Percentiles rank a stretch among this genome's conserved stretches.
Evolutionary conservation across 2,888 invertebrate genomes (phyloP).

Genomic region (Gortyna flavago): DNA sequence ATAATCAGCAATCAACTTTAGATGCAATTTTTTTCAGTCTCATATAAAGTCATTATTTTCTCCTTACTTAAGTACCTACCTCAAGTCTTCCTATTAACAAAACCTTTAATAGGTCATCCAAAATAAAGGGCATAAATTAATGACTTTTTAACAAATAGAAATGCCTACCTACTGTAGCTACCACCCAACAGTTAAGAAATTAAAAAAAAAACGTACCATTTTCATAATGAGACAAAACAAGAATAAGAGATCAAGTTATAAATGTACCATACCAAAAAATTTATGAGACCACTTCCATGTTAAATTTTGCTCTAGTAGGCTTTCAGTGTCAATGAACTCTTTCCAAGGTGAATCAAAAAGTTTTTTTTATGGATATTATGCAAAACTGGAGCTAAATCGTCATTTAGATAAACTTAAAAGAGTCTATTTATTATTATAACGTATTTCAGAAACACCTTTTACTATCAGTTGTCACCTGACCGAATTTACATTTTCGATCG

Average conservation of each 20-base stretch:
- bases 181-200: neutral
- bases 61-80: too few species aligned
- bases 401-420: constrained; percentile 19
- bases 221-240: neutral
- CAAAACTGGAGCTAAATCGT: constrained; percentile 12
- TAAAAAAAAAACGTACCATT: constrained; percentile 4
- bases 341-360: constrained; percentile 9
- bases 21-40: neutral
- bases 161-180: neutral
- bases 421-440: neutral
- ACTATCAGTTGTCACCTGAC: neutral
- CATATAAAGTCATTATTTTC: neutral
- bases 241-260: constrained; percentile 14
- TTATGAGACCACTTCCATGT: constrained; percentile 28
- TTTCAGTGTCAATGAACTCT: constrained; percentile 35
- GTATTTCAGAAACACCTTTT: neutral
- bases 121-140: neutral
- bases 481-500: constrained; percentile 15
- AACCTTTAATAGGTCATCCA: neutral
- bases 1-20: neutral
- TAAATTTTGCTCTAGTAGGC: constrained; percentile 4
- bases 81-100: neutral
- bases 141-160: neutral
- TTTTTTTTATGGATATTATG: constrained; percentile 19
- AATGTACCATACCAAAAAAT: constrained; percentile 7